phyloP scores from a whole-genome alignment of 1,140 invertebrate species.

The Drosophila lacteicornis region DNA sequence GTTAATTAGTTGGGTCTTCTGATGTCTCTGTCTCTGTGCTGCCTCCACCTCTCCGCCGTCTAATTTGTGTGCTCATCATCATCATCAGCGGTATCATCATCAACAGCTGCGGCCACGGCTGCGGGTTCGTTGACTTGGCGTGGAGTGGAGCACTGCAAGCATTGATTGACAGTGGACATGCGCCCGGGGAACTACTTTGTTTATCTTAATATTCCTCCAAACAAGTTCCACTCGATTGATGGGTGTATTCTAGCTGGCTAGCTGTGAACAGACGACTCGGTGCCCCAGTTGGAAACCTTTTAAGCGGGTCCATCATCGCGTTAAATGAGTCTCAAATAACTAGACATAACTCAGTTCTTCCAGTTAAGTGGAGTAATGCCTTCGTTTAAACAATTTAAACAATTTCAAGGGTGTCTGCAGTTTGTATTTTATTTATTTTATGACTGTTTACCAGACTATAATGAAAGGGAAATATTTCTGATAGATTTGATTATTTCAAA shows the following conservation, averaged over 20 bases:
- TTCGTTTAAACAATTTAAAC: background rate
- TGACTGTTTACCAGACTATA: constrained; percentile 1
- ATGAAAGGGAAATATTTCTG: background rate
- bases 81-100: constrained; percentile 32
- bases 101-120: constrained; percentile 36
- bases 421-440: background rate
- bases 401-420: constrained; percentile 8
- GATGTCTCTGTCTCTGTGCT: constrained; percentile 37
- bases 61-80: constrained; percentile 74
- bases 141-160: constrained; percentile 73
- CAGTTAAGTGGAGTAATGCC: constrained; percentile 4
- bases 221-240: constrained; percentile 48
- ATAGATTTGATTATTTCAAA: background rate
- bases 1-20: constrained; percentile 69
- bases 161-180: constrained; percentile 80
- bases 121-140: constrained; percentile 62
- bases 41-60: constrained; percentile 46
- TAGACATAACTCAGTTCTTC: constrained; percentile 16
- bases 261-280: constrained; percentile 22
- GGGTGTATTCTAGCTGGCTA: constrained; percentile 7
- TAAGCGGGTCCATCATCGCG: constrained; percentile 18
- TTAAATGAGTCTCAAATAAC: constrained; percentile 30
- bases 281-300: constrained; percentile 33
- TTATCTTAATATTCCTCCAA: constrained; percentile 47
- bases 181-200: constrained; percentile 49